phyloP scores from a whole-genome alignment of 2,797 vertebrate genomes.

The Molossus alvarezi region DNA sequence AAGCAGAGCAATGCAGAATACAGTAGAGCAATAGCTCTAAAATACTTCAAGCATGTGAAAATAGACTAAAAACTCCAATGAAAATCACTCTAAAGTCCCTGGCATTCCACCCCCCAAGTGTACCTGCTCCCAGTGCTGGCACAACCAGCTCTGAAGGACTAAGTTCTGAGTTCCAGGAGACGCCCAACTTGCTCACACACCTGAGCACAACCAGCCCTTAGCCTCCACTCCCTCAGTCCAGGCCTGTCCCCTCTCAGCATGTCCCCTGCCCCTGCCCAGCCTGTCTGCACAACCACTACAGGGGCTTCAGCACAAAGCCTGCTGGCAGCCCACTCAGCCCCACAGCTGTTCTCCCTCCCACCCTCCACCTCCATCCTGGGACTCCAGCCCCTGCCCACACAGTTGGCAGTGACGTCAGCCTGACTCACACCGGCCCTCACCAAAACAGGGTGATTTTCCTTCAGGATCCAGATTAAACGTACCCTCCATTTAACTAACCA shows the following conservation, averaged over 20 bases:
- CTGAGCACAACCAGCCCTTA: background rate
- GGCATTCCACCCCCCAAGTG: background rate
- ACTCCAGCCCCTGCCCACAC: rapidly evolving
- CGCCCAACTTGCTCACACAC: background rate
- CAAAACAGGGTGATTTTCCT: background rate
- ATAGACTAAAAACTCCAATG: background rate
- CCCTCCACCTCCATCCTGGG: background rate
- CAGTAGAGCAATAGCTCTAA: background rate
- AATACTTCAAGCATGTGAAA: background rate
- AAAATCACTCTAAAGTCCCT: background rate
- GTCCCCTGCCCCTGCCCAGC: background rate
- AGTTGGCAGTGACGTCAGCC: too few species aligned
- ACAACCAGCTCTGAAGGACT: background rate
- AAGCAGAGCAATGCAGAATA: background rate
- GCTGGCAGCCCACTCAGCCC: background rate
- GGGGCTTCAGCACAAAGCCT: background rate
- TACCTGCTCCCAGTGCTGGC: background rate
- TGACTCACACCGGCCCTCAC: too few species aligned
- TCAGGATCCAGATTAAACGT: background rate
- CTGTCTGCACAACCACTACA: background rate
- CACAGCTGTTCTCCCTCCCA: background rate
- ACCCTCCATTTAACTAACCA: background rate
- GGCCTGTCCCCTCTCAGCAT: background rate
- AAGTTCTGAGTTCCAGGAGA: too few species aligned
- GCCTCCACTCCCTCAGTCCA: background rate